These are phyloP conservation scores for Shinisaurus crocodilurus DNA, from an alignment of 2,113 vertebrate genomes.

Conservation along the genomic window DNA sequence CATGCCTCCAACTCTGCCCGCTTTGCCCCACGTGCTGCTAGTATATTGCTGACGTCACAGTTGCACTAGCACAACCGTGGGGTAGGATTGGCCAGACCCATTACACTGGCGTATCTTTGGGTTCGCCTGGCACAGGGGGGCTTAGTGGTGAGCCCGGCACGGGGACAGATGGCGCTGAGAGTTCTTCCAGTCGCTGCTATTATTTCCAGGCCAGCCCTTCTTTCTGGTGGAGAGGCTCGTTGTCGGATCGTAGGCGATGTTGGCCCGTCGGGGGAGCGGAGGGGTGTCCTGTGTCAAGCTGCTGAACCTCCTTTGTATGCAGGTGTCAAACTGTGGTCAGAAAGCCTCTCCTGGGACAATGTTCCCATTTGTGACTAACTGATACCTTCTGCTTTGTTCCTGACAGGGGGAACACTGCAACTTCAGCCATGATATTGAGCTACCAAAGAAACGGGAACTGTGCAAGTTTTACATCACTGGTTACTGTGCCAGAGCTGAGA, in stretches of 20 bases:
- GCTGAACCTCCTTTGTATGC: too few species aligned
- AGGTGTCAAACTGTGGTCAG: too few species aligned
- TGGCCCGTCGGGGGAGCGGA: too few species aligned
- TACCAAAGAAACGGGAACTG: conserved; percentile 94
- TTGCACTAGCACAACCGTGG: background rate
- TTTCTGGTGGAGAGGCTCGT: background rate
- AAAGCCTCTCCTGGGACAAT: too few species aligned
- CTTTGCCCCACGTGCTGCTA: background rate
- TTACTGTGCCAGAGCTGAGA: conserved; percentile 92
- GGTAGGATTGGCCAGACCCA: too few species aligned
- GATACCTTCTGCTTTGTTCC: background rate
- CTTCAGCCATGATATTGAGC: conserved; percentile 95
- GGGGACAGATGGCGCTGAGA: background rate
- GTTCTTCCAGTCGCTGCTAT: background rate
- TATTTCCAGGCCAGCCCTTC: background rate
- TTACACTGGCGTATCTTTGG: too few species aligned
- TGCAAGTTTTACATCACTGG: conserved; percentile 99
- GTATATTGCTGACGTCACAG: background rate
- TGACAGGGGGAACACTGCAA: conserved; percentile 94
- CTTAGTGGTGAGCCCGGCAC: background rate
- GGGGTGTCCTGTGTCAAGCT: background rate
- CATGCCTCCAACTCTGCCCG: background rate
- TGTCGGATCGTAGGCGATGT: too few species aligned
- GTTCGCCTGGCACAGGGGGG: too few species aligned
- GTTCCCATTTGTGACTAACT: fast-evolving